Evolutionary conservation across 2,113 vertebrate genomes (phyloP), one percentile per base, ranked within the genome.

Genomic region (Chamaetylas fuelleborni): DNA sequence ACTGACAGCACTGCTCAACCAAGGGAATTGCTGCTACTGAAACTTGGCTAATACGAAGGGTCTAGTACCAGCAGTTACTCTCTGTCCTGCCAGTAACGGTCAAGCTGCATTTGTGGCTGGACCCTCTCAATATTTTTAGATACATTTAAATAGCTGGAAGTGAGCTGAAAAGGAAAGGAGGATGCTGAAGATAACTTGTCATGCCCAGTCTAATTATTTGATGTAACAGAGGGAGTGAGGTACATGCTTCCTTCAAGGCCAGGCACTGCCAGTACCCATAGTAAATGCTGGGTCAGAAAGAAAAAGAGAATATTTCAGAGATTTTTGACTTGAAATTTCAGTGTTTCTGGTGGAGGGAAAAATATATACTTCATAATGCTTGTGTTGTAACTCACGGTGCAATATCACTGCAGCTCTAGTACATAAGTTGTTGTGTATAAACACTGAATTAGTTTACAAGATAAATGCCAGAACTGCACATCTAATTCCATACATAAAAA

Each of bases 191-290:
- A 24, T 31, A 81, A 69, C 8, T 73, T 71, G 28, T 47, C 19
- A 6, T 34, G 54, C 13, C 28, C 19, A 33, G 29, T 54, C 40
- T 38, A 43, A 73, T 81, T 43, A 19, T 11, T 8, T 0, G 5
- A 50, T 42, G 11, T 74, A 66, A 69, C 33, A 66, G 12, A 53
- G 24, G 0, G 0, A 84, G 26, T 1, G 0, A 73, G 15, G 26
- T 31, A 11, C 25, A 0, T 22, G 29, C 38, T 58, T 77, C 61
- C 34, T 56, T 87, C 74, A 79, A 82, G 85, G 62, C 53, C 79
- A 66, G 31, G 29, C 58, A 4, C 34, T 76, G 54, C 40, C 57
- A 47, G 24, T 77, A 53, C 58, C 20, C 25, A 3, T 2, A 42
- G 36, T 15, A 81, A 57, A 50, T 42, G 33, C 33, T 74, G 42